Evolutionary conservation across 2,888 invertebrate species (phyloP).

Genomic region (Atrina japonica): DNA sequence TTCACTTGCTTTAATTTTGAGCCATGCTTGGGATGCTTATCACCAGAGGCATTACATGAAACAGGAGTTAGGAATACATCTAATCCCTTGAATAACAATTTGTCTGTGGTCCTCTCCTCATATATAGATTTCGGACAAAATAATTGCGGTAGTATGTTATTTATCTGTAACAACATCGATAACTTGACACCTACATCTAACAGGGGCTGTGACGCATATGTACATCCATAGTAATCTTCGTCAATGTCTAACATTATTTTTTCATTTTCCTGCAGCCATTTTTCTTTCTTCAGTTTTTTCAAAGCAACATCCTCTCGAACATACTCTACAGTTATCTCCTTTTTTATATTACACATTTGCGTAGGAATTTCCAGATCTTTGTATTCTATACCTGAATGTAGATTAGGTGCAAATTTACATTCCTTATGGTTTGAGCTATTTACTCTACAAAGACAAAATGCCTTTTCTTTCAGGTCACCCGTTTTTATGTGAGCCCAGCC

Average conservation of each 20-base stretch:
- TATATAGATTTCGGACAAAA: conserved; percentile 59
- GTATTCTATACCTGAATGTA: not conserved
- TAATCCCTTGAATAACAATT: conserved; percentile 40
- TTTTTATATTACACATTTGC: conserved; percentile 51
- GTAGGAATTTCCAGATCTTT: not conserved
- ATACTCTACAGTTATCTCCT: conserved; percentile 53
- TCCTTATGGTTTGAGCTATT: conserved; percentile 30
- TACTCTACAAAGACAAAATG: conserved; percentile 54
- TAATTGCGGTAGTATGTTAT: conserved; percentile 51
- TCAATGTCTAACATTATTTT: conserved; percentile 71
- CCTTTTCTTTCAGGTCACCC: conserved; percentile 30
- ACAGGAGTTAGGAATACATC: conserved; percentile 27
- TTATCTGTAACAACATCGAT: conserved; percentile 46
- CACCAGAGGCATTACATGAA: conserved; percentile 22
- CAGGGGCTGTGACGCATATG: conserved; percentile 61
- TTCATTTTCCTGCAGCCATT: conserved; percentile 49
- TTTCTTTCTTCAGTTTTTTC: conserved; percentile 35
- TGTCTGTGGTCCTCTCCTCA: conserved; percentile 59
- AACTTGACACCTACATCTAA: conserved; percentile 49
- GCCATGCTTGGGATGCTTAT: not conserved
- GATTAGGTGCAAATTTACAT: conserved; percentile 23
- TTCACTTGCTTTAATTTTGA: not conserved
- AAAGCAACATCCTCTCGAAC: conserved; percentile 59
- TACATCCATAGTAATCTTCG: conserved; percentile 71
- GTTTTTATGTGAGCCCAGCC: conserved; percentile 49